Base-by-base conservation (phyloP, 2,113 vertebrate species). In the Oryzias melastigma region DNA sequence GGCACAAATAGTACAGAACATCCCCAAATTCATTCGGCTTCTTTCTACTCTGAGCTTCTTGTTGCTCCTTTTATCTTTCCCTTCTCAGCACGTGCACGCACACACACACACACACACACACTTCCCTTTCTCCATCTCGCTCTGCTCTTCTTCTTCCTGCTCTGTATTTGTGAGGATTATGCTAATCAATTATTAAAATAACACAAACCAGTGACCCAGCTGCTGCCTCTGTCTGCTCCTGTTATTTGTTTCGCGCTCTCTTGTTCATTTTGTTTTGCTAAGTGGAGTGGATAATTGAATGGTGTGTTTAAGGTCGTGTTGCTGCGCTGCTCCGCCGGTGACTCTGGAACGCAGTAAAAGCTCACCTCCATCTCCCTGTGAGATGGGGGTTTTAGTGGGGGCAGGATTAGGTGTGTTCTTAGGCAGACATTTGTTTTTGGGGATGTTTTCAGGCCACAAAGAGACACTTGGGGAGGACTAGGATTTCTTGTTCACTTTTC, bases 131-230 rank as follows among this genome's bases (percentile, higher is more conserved):
- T 50, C 44, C 52, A 25, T 16, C 20, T 42, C 40, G n/a, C 52
- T 50, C 59, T 18, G 45, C 46, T 22, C 22, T 22, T 22, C 24
- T 18, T 43, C 18, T 15, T 52, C 50, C 68, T 5, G 13, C 44
- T 54, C 35, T 54, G 41, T 17, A 5, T 68, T 62, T 76, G 58
- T 66, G 53, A 78, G 71, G 73, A 84, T 82, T 78, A 83, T 79
- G 73, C 64, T 75, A 85, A 87, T 86, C 68, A 83, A 84, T 87
- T 85, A 81, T 84, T 77, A 48, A 73, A 81, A 76, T 65, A 84
- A 59, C 52, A 52, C 65, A 65, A 71, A 75, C 24, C 75, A 77
- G 47, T 52, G 71, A 73, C 68, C 67, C 68, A 8, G 4, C 46
- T 42, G 45, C 22, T 46, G n/a, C 44, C 64, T 72, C 65, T 58